Percentiles rank a stretch among this genome's conserved stretches.
These are phyloP conservation scores for Hyles lineata DNA, from an alignment of 2,888 invertebrate species.

Conservation along the genomic window DNA sequence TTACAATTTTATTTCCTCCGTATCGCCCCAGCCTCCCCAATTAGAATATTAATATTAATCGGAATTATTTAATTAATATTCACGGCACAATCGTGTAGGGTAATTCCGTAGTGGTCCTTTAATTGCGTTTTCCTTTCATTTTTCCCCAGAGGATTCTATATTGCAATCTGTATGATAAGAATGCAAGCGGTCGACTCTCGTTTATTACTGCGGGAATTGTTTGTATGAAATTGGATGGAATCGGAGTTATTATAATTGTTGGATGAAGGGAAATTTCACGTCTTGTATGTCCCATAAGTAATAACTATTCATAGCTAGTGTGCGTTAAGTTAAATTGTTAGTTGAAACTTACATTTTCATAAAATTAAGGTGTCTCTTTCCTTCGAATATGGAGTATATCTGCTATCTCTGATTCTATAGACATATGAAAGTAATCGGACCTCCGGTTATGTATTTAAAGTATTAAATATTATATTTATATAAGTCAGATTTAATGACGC, in stretches of 20 bases:
- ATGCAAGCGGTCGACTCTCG: not conserved
- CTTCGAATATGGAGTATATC: no score
- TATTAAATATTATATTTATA: no score
- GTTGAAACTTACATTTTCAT: no score
- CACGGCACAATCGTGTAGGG: conserved; percentile 1
- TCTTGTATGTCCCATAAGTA: not conserved
- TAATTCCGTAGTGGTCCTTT: conserved; percentile 34
- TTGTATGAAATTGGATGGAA: not conserved
- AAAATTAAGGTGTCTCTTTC: no score
- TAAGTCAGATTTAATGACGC: no score
- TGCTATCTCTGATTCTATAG: no score
- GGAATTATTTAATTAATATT: conserved; percentile 29
- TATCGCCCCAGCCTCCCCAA: not conserved
- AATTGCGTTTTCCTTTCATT: conserved; percentile 46
- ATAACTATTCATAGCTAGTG: no score
- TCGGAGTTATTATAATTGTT: conserved; percentile 2
- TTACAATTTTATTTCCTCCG: not conserved
- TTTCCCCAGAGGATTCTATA: conserved; percentile 31
- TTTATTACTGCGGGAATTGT: not conserved
- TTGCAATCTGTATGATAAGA: conserved; percentile 27
- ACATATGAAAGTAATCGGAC: no score
- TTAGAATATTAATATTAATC: conserved; percentile 26
- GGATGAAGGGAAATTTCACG: not conserved
- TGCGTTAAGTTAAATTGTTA: no score
- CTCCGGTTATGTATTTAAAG: no score